Evolutionary conservation across 2,113 vertebrate species (phyloP), one percentile per base, ranked within the genome.

Genomic region (Semnornis frantzii): DNA sequence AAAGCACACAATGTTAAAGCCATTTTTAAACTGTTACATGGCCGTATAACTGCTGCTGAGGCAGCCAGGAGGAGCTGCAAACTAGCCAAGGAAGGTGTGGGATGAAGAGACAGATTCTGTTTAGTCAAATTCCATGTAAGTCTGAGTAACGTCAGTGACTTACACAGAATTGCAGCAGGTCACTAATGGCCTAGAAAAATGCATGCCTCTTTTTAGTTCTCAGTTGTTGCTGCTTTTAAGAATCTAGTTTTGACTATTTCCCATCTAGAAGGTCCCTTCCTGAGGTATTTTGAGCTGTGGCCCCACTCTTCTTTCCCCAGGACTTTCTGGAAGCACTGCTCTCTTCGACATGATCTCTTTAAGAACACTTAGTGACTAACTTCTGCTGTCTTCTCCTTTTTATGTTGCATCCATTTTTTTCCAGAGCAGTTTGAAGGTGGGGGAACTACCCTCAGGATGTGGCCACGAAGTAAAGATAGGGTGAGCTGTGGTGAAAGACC

Each of bases 1-100:
- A 95, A 94, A 71, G 89, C 57, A 87, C 81, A 87, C 75, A 89
- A 8, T 12, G 34, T 73, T 87, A 55, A 78, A 92, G 68, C 42
- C 87, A 46, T 85, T 91, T 85, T 68, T 57, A 87, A 85, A 93
- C 84, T 92, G 63, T 91, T 72, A 76, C 57, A 89, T 21, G 78
- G 50, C 77, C 76, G 71, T n/a, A 3, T 66, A 59, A 50, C 50
- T 89, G 27, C 74, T 76, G 42, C 66, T 66, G 81, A 85, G 68
- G 27, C 64, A 92, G 74, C 54, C 86, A 82, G 77, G 52, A 82
- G 37, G 89, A 89, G 74, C 55, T 0, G 8, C 37, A 37, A 93
- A 68, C 19, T 33, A 95, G 59, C 1, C 2, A 65, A 60, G 69
- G 64, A 76, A 58, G 25, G 37, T 37, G 9, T 9, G 5, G 58